These are phyloP conservation scores for Diarsia rubi DNA, from an alignment of 2,888 invertebrate genomes.

Conservation along the genomic window DNA sequence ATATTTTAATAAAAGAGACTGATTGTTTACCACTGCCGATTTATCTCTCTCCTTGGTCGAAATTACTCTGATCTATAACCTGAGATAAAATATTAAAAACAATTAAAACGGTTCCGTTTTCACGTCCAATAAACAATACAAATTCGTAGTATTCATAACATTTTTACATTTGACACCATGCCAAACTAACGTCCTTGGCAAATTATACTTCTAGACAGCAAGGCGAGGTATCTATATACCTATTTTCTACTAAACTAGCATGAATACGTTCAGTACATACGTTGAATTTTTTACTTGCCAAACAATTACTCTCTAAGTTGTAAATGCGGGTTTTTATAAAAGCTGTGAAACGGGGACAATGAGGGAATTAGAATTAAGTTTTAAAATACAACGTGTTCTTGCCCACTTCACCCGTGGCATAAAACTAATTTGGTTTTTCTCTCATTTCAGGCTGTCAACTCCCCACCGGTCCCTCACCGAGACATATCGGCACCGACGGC, in stretches of 20 bases:
- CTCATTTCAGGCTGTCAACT: slow-evolving; percentile 89
- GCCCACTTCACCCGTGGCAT: slow-evolving; percentile 17
- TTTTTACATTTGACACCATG: slow-evolving; percentile 79
- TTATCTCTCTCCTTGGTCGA: slow-evolving; percentile 41
- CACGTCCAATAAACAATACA: slow-evolving; percentile 53
- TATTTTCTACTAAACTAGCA: slow-evolving; percentile 53
- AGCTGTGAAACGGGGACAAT: slow-evolving; percentile 16
- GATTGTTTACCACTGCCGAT: slow-evolving; percentile 21
- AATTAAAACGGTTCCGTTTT: slow-evolving; percentile 50
- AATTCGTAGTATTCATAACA: slow-evolving; percentile 66
- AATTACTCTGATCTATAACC: slow-evolving; percentile 53
- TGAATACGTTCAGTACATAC: slow-evolving; percentile 32
- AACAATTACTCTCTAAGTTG: slow-evolving; percentile 24
- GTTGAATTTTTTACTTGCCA: slow-evolving; percentile 20
- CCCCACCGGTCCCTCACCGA: slow-evolving; percentile 87
- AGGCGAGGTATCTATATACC: slow-evolving; percentile 70
- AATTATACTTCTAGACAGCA: slow-evolving; percentile 79
- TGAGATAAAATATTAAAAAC: slow-evolving; percentile 49
- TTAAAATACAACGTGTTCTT: slow-evolving; percentile 24
- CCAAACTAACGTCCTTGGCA: slow-evolving; percentile 82
- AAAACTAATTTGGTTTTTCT: slow-evolving; percentile 45
- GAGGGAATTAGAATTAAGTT: slow-evolving; percentile 25
- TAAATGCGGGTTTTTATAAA: slow-evolving; percentile 31
- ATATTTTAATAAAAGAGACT: slow-evolving; percentile 8
- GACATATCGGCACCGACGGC: slow-evolving; percentile 80